phyloP scores from a whole-genome alignment of 2,797 vertebrate species.

The Bradypus variegatus region DNA sequence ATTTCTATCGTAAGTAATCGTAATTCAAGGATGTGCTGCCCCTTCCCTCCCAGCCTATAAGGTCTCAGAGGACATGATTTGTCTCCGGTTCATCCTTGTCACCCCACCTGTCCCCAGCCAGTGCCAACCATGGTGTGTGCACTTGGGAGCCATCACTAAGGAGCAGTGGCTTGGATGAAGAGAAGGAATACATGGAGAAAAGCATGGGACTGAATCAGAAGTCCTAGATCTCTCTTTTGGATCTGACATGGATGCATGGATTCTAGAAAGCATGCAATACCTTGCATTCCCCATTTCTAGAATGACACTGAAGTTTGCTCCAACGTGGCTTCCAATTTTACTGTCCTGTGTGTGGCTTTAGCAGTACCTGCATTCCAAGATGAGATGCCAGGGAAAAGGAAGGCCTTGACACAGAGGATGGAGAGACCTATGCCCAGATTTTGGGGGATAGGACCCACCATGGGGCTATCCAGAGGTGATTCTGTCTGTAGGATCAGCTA shows the following conservation, averaged over 20 bases:
- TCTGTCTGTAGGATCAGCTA: background rate
- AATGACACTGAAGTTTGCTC: background rate
- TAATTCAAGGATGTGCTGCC: accelerated
- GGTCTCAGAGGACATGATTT: background rate
- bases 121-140: accelerated
- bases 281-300: background rate
- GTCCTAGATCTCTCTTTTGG: background rate
- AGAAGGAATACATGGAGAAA: background rate
- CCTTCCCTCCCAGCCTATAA: background rate
- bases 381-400: background rate
- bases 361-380: too few relatives aligned
- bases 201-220: background rate
- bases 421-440: background rate
- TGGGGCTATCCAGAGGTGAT: background rate
- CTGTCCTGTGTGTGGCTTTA: background rate
- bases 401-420: too few relatives aligned
- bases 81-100: background rate
- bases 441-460: background rate
- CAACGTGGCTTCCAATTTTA: accelerated
- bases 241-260: background rate
- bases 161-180: background rate
- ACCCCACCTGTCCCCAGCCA: background rate
- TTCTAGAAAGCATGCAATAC: background rate
- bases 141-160: accelerated
- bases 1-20: background rate